Evolutionary conservation across 2,888 invertebrate species (phyloP).

Genomic region (Thysanoteuthis rhombus): DNA sequence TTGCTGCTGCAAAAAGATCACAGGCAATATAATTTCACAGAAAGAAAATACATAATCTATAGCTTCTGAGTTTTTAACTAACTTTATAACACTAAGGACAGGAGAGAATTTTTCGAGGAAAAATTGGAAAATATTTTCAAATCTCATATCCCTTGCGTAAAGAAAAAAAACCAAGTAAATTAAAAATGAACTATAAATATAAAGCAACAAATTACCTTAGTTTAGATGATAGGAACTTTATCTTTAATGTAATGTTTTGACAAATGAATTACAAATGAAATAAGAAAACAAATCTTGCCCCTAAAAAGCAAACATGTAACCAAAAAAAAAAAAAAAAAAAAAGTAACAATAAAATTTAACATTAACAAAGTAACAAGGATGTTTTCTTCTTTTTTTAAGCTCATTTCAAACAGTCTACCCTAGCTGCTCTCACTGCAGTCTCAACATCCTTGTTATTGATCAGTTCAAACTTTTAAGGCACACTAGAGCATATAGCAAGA

Average conservation of each 20-base stretch:
- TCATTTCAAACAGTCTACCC: no score
- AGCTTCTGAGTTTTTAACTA: background rate
- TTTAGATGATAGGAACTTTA: constrained; percentile 20
- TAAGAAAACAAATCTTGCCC: background rate
- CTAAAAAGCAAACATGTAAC: constrained; percentile 18
- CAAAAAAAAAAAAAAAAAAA: background rate
- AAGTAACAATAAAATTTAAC: background rate
- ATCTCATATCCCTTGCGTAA: no score
- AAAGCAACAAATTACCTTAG: constrained; percentile 25
- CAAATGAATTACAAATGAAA: background rate
- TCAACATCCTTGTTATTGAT: background rate
- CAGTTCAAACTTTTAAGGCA: background rate
- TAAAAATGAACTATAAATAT: constrained; percentile 1
- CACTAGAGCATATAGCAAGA: background rate
- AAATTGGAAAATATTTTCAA: no score
- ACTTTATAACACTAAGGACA: background rate
- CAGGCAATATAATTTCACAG: constrained; percentile 26
- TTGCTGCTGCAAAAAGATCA: constrained; percentile 31
- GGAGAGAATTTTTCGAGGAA: no score
- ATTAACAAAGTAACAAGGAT: no score
- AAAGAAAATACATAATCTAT: background rate
- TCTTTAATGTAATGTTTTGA: background rate
- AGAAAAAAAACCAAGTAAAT: no score
- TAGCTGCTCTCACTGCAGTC: background rate
- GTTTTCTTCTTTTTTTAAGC: no score